Evolutionary conservation across 2,113 vertebrate species (phyloP).

Genomic region (Tiliqua scincoides): DNA sequence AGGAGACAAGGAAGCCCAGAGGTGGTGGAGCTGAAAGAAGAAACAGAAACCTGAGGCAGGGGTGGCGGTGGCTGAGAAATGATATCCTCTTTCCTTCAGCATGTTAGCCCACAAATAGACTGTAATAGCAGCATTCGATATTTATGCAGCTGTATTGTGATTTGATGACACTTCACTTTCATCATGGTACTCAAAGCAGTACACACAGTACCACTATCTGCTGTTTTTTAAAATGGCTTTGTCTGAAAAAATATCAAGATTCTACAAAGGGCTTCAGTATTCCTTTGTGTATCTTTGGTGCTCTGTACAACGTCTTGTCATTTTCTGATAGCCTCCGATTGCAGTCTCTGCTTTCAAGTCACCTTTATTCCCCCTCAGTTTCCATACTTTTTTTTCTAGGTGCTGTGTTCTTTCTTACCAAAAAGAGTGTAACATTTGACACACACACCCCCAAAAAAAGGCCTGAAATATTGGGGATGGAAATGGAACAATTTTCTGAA

Average conservation of each 20-base stretch:
- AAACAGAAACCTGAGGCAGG: neutral
- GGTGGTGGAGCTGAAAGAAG: neutral
- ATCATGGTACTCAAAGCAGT: neutral
- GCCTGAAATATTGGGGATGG: neutral
- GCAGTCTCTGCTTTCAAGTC: neutral
- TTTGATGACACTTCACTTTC: neutral
- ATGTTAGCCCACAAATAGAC: neutral
- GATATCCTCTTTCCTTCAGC: neutral
- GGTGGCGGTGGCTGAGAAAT: neutral
- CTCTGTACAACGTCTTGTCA: neutral
- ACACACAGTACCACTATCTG: too few relatives aligned
- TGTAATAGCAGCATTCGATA: neutral
- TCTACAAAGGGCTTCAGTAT: too few relatives aligned
- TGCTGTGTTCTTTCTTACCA: neutral
- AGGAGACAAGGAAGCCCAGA: neutral
- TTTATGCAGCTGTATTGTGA: neutral
- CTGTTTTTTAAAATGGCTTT: too few relatives aligned
- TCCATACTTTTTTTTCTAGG: neutral
- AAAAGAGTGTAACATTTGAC: conserved; percentile 13
- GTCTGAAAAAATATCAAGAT: too few relatives aligned
- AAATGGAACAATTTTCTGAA: neutral
- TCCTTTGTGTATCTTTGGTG: neutral
- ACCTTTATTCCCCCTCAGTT: neutral
- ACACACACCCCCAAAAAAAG: too few relatives aligned
- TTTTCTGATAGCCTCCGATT: neutral